Evolutionary conservation across 2,797 vertebrate genomes (phyloP).

Genomic region (Takifugu ocellatus): DNA sequence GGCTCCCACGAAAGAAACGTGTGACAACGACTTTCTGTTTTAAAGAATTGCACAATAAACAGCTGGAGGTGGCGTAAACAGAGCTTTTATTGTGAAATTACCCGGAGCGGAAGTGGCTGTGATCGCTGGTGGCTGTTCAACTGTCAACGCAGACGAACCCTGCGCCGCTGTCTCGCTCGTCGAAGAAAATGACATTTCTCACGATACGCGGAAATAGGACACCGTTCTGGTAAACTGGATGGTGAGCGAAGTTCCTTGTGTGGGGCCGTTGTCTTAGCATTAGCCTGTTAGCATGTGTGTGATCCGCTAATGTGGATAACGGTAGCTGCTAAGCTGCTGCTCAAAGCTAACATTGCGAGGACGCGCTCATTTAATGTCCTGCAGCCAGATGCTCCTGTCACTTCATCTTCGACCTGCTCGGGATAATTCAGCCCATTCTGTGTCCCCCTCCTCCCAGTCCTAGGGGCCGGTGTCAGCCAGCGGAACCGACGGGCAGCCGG

Average conservation of each 20-base stretch:
- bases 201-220: slow-evolving; percentile 9
- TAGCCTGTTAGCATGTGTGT: slow-evolving; percentile 45
- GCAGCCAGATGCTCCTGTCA: no score
- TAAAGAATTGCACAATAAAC: no score
- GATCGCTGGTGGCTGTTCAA: slow-evolving; percentile 14
- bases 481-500: slow-evolving; percentile 6
- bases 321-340: slow-evolving; percentile 17
- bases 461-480: slow-evolving; percentile 10
- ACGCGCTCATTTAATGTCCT: neutral
- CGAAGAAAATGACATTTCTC: slow-evolving; percentile 30
- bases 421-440: neutral
- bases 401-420: no score
- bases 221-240: slow-evolving; percentile 18
- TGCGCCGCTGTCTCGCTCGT: neutral
- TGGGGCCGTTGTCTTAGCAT: neutral
- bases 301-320: slow-evolving; percentile 25
- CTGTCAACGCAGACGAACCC: slow-evolving; percentile 35
- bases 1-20: no score
- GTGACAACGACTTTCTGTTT: no score
- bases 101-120: slow-evolving; percentile 38
- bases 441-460: neutral
- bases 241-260: slow-evolving; percentile 45
- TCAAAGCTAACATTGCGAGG: slow-evolving; percentile 5
- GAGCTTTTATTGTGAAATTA: slow-evolving; percentile 50
- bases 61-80: no score